Percentiles rank a stretch among this genome's conserved stretches.
phyloP scores from a whole-genome alignment of 2,113 vertebrate genomes.

The Cardinalis cardinalis region DNA sequence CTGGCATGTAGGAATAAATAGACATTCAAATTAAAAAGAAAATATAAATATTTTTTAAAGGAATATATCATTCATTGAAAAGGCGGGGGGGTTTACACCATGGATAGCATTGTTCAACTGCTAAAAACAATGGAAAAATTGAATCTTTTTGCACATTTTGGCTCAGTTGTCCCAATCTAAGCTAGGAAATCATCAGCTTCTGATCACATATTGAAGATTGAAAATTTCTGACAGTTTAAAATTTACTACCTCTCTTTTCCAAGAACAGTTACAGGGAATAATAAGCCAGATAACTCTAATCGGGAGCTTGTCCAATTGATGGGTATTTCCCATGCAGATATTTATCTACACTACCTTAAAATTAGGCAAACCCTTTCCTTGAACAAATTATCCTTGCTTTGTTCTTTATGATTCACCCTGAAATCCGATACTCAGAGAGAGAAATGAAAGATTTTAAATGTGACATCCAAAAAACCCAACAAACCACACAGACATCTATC shows the following conservation, averaged over 20 bases:
- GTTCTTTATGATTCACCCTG: neutral
- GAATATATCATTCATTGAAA: neutral
- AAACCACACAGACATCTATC: neutral
- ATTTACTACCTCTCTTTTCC: neutral
- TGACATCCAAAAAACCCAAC: neutral
- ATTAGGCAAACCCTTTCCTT: neutral
- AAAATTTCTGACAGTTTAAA: neutral
- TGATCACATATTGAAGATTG: neutral
- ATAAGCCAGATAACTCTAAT: neutral
- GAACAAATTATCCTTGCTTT: neutral
- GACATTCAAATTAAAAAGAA: neutral
- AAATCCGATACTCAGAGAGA: neutral
- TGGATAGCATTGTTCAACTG: neutral
- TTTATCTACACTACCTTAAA: neutral
- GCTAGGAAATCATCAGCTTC: neutral
- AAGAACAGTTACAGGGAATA: neutral
- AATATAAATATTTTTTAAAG: neutral
- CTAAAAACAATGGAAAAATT: neutral
- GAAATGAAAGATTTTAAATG: neutral
- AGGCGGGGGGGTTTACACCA: neutral
- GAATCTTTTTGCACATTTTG: neutral
- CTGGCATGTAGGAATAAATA: neutral
- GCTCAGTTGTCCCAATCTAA: neutral
- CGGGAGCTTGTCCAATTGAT: neutral
- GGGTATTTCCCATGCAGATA: neutral